phyloP scores from a whole-genome alignment of 2,113 vertebrate genomes.

The Cephalopholis sonnerati region DNA sequence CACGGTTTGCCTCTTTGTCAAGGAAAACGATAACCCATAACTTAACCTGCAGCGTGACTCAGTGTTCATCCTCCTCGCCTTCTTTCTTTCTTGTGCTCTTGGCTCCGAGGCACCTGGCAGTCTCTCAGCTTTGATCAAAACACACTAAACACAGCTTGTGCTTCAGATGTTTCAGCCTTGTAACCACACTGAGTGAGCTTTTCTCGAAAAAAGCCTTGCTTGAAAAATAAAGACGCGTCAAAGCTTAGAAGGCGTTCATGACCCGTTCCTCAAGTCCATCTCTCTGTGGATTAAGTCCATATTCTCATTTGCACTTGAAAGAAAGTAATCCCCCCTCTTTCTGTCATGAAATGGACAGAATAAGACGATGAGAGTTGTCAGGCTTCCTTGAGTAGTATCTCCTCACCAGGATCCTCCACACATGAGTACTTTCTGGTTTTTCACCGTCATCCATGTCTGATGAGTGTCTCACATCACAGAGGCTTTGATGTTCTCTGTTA shows the following conservation, averaged over 20 bases:
- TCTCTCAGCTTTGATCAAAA: slow-evolving; percentile 57
- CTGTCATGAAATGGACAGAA: slow-evolving; percentile 57
- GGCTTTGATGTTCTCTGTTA: slow-evolving; percentile 33
- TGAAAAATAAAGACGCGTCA: slow-evolving; percentile 47
- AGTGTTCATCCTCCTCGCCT: slow-evolving; percentile 3
- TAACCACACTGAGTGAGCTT: slow-evolving; percentile 13
- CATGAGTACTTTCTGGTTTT: slow-evolving; percentile 32
- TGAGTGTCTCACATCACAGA: background rate
- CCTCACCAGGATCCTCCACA: slow-evolving; percentile 41
- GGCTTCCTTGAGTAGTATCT: slow-evolving; percentile 27
- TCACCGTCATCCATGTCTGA: slow-evolving; percentile 31
- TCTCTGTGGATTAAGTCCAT: slow-evolving; percentile 67
- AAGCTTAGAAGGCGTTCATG: slow-evolving; percentile 41
- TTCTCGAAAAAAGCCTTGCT: slow-evolving; percentile 42
- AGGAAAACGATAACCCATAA: slow-evolving; percentile 54
- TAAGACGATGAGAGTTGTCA: slow-evolving; percentile 68
- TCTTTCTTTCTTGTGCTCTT: slow-evolving; percentile 13
- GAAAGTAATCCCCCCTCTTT: slow-evolving; percentile 60
- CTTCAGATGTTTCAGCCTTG: slow-evolving; percentile 30
- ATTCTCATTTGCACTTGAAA: slow-evolving; percentile 80
- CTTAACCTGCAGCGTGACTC: slow-evolving; percentile 49
- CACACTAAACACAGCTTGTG: slow-evolving; percentile 13
- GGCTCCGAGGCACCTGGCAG: slow-evolving; percentile 30
- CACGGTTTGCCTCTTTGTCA: slow-evolving; percentile 20
- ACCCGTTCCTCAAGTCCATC: slow-evolving; percentile 59